Evolutionary conservation across 2,888 invertebrate species (phyloP), one percentile per base, ranked within the genome.

Genomic region (Theretra japonica): DNA sequence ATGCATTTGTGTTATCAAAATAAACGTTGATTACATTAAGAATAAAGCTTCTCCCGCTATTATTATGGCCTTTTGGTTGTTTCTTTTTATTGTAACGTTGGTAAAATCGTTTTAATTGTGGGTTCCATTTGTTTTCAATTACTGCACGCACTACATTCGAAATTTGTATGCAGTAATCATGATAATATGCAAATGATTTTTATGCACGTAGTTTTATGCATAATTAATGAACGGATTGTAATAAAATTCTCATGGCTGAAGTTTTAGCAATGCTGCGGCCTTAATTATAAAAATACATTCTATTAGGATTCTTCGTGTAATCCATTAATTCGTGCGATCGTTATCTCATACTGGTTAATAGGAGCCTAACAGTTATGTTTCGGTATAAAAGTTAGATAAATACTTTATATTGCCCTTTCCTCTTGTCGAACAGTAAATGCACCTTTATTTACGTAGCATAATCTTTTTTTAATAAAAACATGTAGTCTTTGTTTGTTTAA

Each of bases 251-350:
- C 70, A 71, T 60, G 70, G 65, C n/a, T 71, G 65, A 56, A 65
- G 33, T 65, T 71, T 71, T 41, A 25, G 70, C 70, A 76, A 70
- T 60, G 59, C 53, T 25, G 53, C 25, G 53, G 71, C 71, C 71
- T 71, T 69, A 70, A 71, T 71, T 69, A 60, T 72, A 53, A 71
- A 72, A 74, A 58, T 72, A 70, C 71, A 33, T 56, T 65, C 33
- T 71, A 71, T 65, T 70, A 62, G 70, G 53, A 50, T 53, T 60
- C 53, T 50, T 70, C 53, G 28, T 8, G 48, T 70, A 25, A 41
- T 28, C 5, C 11, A 50, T 62, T 30, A 17, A 23, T 21, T 30
- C 30, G 30, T 1, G 15, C 48, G 59, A 25, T 2, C 33, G 11
- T 41, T 41, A 41, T 41, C 8, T 41, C 41, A 28, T 25, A 68